Percentiles rank a stretch among this genome's conserved stretches.
phyloP scores from a whole-genome alignment of 1,140 invertebrate species.

The Aphidius ervi region DNA sequence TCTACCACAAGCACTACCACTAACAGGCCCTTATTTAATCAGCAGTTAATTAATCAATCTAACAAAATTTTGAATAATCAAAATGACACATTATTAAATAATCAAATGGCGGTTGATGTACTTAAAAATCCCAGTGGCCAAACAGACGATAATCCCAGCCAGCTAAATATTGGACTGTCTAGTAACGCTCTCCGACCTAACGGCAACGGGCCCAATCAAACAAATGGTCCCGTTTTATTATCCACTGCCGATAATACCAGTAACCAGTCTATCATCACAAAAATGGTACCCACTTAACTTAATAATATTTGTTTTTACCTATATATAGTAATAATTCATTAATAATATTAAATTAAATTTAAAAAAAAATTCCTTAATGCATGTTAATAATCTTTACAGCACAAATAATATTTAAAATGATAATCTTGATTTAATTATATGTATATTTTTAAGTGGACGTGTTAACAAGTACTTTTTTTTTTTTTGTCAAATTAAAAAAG shows the following conservation, averaged over 20 bases:
- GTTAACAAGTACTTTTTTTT: neutral
- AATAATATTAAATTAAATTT: too few relatives aligned
- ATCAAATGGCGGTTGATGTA: slow-evolving; percentile 26
- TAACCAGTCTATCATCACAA: slow-evolving; percentile 35
- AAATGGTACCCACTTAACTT: slow-evolving; percentile 41
- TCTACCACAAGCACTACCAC: slow-evolving; percentile 43
- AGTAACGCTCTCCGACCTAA: slow-evolving; percentile 43
- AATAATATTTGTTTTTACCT: too few relatives aligned
- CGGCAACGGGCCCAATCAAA: slow-evolving; percentile 36
- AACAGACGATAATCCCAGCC: slow-evolving; percentile 37
- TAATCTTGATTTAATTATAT: too few relatives aligned
- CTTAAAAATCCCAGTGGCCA: slow-evolving; percentile 32
- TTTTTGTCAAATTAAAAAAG: slow-evolving; percentile 1
- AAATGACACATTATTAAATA: slow-evolving; percentile 41
- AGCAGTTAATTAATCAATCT: slow-evolving; percentile 39
- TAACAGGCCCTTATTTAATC: slow-evolving; percentile 41
- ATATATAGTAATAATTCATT: too few relatives aligned
- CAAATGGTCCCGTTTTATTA: slow-evolving; percentile 24
- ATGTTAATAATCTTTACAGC: too few relatives aligned
- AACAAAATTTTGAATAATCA: slow-evolving; percentile 38
- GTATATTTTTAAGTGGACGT: too few relatives aligned
- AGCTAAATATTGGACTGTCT: slow-evolving; percentile 45
- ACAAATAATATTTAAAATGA: too few relatives aligned
- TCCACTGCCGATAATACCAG: slow-evolving; percentile 39
- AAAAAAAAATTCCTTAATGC: too few relatives aligned